Evolutionary conservation across 2,113 vertebrate genomes (phyloP).

Genomic region (Pampusana beccarii): DNA sequence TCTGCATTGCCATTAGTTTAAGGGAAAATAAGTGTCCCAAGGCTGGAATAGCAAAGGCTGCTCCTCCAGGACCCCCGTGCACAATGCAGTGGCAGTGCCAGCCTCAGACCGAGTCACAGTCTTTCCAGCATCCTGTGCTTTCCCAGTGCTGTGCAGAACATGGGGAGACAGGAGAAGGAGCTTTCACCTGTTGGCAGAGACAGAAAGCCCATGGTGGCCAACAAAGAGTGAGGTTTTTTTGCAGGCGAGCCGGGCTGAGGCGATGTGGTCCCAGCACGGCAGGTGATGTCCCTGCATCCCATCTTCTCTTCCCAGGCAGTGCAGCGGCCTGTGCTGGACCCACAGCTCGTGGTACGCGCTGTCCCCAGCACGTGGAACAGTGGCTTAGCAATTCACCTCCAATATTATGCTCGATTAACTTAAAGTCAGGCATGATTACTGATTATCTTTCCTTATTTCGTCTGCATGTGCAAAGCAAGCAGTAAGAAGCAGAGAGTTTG

Average conservation of each 20-base stretch:
- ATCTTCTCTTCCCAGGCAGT: neutral
- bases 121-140: neutral
- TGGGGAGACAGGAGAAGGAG: neutral
- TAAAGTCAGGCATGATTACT: constrained; percentile 58
- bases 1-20: neutral
- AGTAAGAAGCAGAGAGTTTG: constrained; percentile 1
- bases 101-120: neutral
- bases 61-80: neutral
- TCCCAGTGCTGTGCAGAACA: rapidly evolving
- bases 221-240: neutral
- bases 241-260: neutral
- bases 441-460: constrained; percentile 61
- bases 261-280: neutral
- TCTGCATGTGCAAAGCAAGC: neutral
- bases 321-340: neutral
- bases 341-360: rapidly evolving
- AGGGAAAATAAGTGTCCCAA: neutral
- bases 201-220: neutral
- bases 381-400: neutral
- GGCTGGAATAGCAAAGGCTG: neutral
- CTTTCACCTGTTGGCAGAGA: neutral
- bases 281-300: rapidly evolving
- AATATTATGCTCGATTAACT: constrained; percentile 54
- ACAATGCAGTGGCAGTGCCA: neutral
- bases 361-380: neutral